These are phyloP conservation scores for Nephrotoma appendiculata DNA, from an alignment of 2,888 invertebrate genomes.

Conservation along the genomic window DNA sequence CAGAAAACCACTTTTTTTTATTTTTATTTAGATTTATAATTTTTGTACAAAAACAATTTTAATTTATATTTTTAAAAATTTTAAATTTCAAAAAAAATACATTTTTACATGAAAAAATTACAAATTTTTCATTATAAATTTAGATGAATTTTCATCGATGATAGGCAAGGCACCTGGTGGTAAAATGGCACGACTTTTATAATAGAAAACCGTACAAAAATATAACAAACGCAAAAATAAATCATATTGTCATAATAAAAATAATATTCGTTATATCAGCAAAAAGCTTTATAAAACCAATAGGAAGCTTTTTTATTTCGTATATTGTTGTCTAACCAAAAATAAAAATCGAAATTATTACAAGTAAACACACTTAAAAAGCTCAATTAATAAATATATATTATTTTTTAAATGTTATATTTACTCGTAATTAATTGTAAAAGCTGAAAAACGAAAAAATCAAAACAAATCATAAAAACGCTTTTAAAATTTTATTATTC, in stretches of 20 bases:
- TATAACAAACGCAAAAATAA: neutral
- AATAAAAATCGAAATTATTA: neutral
- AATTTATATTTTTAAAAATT: neutral
- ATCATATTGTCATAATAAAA: neutral
- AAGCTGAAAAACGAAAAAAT: neutral
- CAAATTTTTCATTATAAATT: slow-evolving; percentile 13
- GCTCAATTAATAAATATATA: neutral
- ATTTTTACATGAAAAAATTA: neutral
- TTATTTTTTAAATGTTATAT: neutral
- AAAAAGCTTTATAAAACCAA: neutral
- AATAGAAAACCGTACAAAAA: slow-evolving; percentile 10
- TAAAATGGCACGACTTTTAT: slow-evolving; percentile 33
- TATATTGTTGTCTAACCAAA: neutral
- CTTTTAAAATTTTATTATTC: neutral
- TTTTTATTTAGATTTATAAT: neutral
- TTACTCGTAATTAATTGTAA: neutral
- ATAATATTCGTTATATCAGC: neutral
- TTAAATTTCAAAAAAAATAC: neutral
- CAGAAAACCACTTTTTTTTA: neutral
- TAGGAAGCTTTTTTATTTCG: neutral
- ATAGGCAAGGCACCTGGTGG: slow-evolving; percentile 33
- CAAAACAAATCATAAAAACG: neutral
- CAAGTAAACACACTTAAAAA: neutral
- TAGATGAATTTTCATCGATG: slow-evolving; percentile 34
- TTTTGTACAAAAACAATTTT: neutral